Evolutionary conservation across 2,113 vertebrate species (phyloP).

Genomic region (Bombycilla garrulus): DNA sequence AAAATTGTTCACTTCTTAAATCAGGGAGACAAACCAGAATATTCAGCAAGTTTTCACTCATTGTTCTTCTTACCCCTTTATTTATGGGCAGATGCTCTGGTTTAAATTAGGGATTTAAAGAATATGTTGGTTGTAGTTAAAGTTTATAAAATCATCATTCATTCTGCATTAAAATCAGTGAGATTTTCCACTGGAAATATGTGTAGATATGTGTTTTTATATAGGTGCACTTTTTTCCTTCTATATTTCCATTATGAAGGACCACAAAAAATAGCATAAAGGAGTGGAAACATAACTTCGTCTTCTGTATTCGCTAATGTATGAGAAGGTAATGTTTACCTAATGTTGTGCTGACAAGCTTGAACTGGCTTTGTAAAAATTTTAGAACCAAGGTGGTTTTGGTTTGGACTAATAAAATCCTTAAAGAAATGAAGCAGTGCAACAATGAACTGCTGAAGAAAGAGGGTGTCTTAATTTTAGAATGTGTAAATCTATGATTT

Average conservation of each 20-base stretch:
- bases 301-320: neutral
- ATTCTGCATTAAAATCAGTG: neutral
- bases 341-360: neutral
- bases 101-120: neutral
- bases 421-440: neutral
- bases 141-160: neutral
- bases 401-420: neutral
- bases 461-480: neutral
- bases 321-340: neutral
- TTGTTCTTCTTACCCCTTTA: accelerated
- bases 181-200: neutral
- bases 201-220: neutral
- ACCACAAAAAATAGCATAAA: neutral
- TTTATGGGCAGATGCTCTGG: neutral
- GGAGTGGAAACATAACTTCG: neutral
- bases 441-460: neutral
- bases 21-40: neutral
- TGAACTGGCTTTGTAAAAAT: neutral
- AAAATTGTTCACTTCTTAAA: neutral
- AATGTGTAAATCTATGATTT: neutral
- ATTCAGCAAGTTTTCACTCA: neutral
- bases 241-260: neutral
- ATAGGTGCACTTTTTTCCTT: neutral
- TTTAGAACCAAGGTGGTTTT: neutral
- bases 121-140: neutral